phyloP scores from a whole-genome alignment of 2,888 invertebrate species.

The Euplagia quadripunctaria region DNA sequence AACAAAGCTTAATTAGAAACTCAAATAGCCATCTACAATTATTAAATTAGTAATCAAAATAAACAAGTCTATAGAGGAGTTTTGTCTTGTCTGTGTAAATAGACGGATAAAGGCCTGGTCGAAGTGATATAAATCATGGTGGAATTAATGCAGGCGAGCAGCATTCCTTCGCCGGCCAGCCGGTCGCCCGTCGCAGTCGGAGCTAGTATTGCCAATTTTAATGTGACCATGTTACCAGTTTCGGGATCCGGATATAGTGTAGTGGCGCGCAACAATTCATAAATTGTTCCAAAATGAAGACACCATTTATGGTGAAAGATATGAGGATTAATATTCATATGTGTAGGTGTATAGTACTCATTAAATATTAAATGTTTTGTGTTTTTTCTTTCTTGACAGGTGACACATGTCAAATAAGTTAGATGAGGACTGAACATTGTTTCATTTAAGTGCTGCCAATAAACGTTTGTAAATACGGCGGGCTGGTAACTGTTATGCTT shows the following conservation, averaged over 20 bases:
- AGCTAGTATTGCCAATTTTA: constrained; percentile 38
- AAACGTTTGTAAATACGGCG: background rate
- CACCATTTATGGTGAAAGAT: background rate
- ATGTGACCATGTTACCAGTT: constrained; percentile 21
- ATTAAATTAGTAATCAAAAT: constrained; percentile 45
- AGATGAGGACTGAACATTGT: background rate
- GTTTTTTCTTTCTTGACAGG: background rate
- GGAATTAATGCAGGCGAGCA: constrained; percentile 64
- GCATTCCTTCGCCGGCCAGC: constrained; percentile 66
- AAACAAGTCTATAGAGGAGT: constrained; percentile 44
- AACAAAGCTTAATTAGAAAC: background rate
- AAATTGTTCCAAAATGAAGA: background rate
- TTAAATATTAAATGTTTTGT: background rate
- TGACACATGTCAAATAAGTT: background rate
- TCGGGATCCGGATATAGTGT: constrained; percentile 31
- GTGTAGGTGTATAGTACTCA: background rate
- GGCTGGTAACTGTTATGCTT: background rate
- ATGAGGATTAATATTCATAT: background rate
- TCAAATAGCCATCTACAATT: constrained; percentile 17
- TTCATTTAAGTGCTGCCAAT: background rate
- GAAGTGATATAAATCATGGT: constrained; percentile 57
- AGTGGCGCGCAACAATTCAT: background rate
- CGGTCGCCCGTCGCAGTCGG: constrained; percentile 36
- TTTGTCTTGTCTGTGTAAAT: constrained; percentile 50
- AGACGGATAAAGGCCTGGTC: constrained; percentile 48